Evolutionary conservation across 2,113 vertebrate genomes (phyloP), one percentile per base, ranked within the genome.

Genomic region (Poicephalus gulielmi): DNA sequence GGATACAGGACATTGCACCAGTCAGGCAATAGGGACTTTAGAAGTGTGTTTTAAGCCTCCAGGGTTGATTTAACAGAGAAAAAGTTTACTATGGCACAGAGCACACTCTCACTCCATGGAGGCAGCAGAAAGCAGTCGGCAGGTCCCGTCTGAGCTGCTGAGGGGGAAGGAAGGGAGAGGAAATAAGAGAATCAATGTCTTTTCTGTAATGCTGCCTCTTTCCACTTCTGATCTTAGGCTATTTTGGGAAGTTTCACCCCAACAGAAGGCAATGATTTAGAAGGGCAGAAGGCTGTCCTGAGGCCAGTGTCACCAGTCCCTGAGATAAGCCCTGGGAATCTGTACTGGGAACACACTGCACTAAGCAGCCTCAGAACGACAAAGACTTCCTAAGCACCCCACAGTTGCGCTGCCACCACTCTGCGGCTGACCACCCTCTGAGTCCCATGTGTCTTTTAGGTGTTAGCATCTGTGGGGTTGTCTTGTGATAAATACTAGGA

Each of bases 1-100:
- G 71, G 64, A 80, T 80, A 68, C 94, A 95, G 87, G 41, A 46
- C 95, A 88, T 77, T 63, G 41, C 81, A 60, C 49, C 59, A 96
- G 89, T 47, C 73, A 96, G 80, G 97, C 94, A 97, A 87, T 91
- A 70, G 69, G 67, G 69, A 84, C 77, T 96, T 97, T 94, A 86
- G 88, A 97, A 96, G 92, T 50, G 66, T 19, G 63, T 84, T 96
- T 85, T 95, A 96, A 91, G 88, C 90, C 90, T 69, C 91, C 17
- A 63, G 83, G 90, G 91, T 94, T 95, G 95, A 86, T 89, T 75
- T 88, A 94, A 67, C 91, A 96, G 92, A 91, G 75, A 86, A 62
- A 95, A 88, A 84, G 84, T 96, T 86, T 85, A 39, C 24, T 69
- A 90, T 66, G 70, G 75, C 2, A 5, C 33, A 67, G 84, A 30